Conservation (phyloP, 23 tunicate genomes). For the Ciona savignyi region DNA sequence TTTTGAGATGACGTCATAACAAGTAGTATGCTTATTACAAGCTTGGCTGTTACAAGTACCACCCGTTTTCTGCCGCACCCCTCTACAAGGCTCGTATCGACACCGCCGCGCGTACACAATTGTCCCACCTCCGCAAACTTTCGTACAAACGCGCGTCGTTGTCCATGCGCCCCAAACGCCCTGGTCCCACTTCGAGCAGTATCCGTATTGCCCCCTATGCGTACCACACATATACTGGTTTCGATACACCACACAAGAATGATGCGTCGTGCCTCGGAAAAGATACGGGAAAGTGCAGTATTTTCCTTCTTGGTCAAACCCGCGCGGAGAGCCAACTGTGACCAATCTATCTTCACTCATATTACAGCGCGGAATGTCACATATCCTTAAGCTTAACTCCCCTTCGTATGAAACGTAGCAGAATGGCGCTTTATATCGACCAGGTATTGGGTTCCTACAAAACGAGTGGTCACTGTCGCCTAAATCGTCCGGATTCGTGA, state of each 20-base stretch:
- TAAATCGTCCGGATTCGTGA: not conserved
- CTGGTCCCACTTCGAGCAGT: not conserved
- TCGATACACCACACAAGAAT: not conserved
- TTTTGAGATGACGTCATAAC: constrained; percentile 13
- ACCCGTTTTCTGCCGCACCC: not conserved
- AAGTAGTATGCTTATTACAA: constrained; percentile 7
- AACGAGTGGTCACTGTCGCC: constrained; percentile 13
- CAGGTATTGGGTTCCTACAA: constrained; percentile 33
- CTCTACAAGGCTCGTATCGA: constrained; percentile 6
- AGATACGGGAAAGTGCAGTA: constrained; percentile 31
- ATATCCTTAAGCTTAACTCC: not conserved
- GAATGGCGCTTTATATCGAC: constrained; percentile 15
- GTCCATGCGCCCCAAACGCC: constrained; percentile 18
- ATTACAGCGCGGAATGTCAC: constrained; percentile 33
- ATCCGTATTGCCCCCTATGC: not conserved
- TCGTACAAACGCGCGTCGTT: not conserved
- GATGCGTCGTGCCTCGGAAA: not conserved
- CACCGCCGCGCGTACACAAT: not conserved
- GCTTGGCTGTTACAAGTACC: not conserved
- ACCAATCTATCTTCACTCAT: not conserved
- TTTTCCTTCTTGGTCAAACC: not conserved
- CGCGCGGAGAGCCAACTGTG: not conserved
- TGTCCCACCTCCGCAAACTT: constrained; percentile 3
- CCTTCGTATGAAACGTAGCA: constrained; percentile 3
- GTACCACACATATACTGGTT: not conserved